phyloP scores from a whole-genome alignment of 2,888 invertebrate genomes.

The Smittia aterrima region DNA sequence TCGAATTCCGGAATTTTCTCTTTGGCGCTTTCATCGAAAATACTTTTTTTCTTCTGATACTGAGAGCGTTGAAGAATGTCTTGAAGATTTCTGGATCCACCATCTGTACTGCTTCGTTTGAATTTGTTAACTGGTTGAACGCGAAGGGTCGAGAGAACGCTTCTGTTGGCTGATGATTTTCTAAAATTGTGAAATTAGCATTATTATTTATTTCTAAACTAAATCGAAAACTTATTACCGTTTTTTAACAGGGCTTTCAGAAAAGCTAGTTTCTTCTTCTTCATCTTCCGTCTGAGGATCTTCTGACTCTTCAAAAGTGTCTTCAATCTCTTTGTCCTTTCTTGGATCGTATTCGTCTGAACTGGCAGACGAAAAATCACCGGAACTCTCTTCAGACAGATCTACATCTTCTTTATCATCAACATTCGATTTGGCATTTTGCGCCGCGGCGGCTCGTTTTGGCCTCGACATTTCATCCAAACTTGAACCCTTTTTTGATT shows the following conservation, averaged over 20 bases:
- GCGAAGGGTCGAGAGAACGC: background rate
- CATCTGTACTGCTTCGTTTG: background rate
- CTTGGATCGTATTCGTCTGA: conserved; percentile 51
- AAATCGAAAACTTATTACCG: background rate
- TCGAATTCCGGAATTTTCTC: conserved; percentile 48
- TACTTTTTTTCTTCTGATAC: conserved; percentile 23
- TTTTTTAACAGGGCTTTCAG: background rate
- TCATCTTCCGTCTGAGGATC: conserved; percentile 38
- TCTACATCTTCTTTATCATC: conserved; percentile 43
- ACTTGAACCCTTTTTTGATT: background rate
- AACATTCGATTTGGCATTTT: background rate
- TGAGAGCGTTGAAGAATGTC: conserved; percentile 15
- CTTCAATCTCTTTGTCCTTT: background rate
- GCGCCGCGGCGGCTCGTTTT: background rate
- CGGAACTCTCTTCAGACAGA: conserved; percentile 52
- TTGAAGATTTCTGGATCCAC: background rate
- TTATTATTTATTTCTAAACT: background rate
- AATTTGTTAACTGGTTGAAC: too few relatives aligned
- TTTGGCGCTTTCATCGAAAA: background rate
- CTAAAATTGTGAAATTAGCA: conserved; percentile 17
- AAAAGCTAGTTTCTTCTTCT: background rate
- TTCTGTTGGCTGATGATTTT: background rate
- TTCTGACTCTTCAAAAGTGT: conserved; percentile 47
- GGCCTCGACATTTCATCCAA: background rate
- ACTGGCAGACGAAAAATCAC: conserved; percentile 51